Evolutionary conservation across 2,797 vertebrate genomes (phyloP).

Genomic region (Argya squamiceps): DNA sequence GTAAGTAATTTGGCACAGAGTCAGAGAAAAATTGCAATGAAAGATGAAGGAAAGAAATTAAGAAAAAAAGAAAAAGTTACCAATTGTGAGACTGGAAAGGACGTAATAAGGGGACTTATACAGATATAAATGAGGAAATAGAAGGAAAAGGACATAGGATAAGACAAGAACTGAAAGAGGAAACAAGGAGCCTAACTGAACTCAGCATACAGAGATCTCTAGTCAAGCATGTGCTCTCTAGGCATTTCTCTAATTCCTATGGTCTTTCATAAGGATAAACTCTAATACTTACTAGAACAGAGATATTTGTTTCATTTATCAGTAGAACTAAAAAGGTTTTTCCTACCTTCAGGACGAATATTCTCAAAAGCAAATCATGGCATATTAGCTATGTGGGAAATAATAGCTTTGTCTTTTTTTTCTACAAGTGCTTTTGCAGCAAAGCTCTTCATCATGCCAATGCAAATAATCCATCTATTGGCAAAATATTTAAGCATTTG

Average conservation of each 20-base stretch:
- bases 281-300: not conserved
- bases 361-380: not conserved
- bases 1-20: not conserved
- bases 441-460: not conserved
- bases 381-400: not conserved
- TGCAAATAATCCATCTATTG: not conserved
- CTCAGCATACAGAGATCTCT: not conserved
- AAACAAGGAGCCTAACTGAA: not conserved
- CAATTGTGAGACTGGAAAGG: not conserved
- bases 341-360: not conserved
- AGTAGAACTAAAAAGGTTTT: not conserved
- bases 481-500: not conserved
- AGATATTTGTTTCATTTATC: not conserved
- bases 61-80: not conserved
- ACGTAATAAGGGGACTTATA: not conserved
- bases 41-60: not conserved
- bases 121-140: not conserved
- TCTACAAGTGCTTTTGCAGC: not conserved
- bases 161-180: not conserved
- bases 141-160: not conserved
- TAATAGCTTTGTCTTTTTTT: not conserved
- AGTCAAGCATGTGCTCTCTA: not conserved
- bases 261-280: not conserved
- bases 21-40: not conserved
- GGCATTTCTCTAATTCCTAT: not conserved